Base-by-base conservation (phyloP, 2,888 invertebrate genomes). In the Blastobasis lacticolella region DNA sequence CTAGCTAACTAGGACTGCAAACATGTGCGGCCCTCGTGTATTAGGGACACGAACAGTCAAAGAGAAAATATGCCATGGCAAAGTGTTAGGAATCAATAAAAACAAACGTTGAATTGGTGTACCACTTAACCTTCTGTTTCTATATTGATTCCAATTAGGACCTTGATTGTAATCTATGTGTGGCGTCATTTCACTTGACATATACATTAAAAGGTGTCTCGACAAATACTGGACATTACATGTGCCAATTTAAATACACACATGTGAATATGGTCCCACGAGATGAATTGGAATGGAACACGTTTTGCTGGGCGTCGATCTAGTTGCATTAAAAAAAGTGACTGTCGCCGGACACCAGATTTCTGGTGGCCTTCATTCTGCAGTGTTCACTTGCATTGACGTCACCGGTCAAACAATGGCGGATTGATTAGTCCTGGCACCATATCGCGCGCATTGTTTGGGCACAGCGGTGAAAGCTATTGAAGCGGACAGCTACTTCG, bases 381-480 rank as follows among this genome's bases (percentile, higher is more conserved):
- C 58, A 58, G 63, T 69, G 65, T 59, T 67, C 66, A 67, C 60
- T 55, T 61, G 59, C 55, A 59, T 57, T 75, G 75, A 78, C 78
- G 77, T 75, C 76, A 75, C 61, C 10, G 37, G 63, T 64, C 66
- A 73, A 78, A 79, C 81, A 79, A 81, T 75, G 61, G 72, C 63
- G 60, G 63, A 73, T 73, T 75, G 74, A 81, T 78, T 75, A 55
- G 67, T 61, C 50, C 57, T 67, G 64, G 61, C 60, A 59, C 62
- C 60, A 59, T 57, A 62, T 57, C 54, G 54, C 48, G 51, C 62
- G 59, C 67, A 66, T 67, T 69, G 66, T 60, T 59, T 53, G 56
- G 61, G 58, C 56, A 58, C 64, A 68, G 57, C 58, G 61, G 74
- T 71, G 75, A 78, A 79, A 80, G 74, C 66, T 59, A 64, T 48